A percentile compares a stretch with the other conserved stretches of the same genome.
These are phyloP conservation scores for Drosophila miranda DNA, from an alignment of 1,140 invertebrate genomes.

Conservation along the genomic window DNA sequence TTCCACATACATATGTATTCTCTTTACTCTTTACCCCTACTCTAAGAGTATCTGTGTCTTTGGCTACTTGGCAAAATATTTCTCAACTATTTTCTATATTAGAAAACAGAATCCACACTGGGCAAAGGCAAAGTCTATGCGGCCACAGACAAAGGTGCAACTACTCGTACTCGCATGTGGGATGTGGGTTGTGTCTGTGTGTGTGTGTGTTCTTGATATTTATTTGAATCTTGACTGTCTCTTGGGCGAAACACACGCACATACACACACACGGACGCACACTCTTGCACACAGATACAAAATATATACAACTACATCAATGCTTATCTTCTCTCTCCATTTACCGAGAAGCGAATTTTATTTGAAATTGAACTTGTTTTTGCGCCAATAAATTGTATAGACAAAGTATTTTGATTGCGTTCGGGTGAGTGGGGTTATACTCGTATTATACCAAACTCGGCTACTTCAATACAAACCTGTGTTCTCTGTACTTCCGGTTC, in stretches of 20 bases:
- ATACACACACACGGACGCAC: not conserved
- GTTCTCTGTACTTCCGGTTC: constrained; percentile 72
- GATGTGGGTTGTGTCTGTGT: not conserved
- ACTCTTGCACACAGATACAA: constrained; percentile 5
- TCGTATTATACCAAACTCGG: not conserved
- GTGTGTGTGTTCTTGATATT: constrained; percentile 67
- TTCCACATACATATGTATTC: constrained; percentile 23
- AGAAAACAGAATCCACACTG: constrained; percentile 70
- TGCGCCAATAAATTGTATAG: constrained; percentile 79
- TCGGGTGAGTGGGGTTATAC: constrained; percentile 28
- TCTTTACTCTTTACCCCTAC: not conserved
- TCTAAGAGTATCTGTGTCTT: constrained; percentile 29
- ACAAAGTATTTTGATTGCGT: constrained; percentile 79
- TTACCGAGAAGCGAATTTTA: constrained; percentile 68
- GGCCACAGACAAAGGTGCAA: constrained; percentile 59
- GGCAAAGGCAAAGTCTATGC: constrained; percentile 10
- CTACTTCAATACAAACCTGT: constrained; percentile 43
- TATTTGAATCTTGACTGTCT: constrained; percentile 79
- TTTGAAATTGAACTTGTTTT: constrained; percentile 81
- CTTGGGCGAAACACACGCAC: constrained; percentile 35
- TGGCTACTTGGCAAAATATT: constrained; percentile 76
- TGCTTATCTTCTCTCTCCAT: constrained; percentile 57
- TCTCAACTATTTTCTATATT: constrained; percentile 79
- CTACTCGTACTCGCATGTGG: constrained; percentile 33
- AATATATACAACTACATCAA: constrained; percentile 7